Evolutionary conservation across 2,888 invertebrate species (phyloP).

Genomic region (Odiellus spinosus): DNA sequence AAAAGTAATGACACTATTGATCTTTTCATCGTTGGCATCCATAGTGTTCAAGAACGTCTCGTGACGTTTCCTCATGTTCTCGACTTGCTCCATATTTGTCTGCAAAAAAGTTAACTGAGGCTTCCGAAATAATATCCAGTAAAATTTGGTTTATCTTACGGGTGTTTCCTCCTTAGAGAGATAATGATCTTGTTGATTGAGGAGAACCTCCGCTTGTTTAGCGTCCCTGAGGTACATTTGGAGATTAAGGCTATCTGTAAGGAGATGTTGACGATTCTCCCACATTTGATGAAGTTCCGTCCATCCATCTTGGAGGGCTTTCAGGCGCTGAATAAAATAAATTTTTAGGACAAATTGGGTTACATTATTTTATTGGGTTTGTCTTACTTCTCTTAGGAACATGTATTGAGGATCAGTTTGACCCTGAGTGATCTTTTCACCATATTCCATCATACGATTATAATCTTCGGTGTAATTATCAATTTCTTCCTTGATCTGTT

Average conservation of each 20-base stretch:
- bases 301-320: slow-evolving; percentile 98
- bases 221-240: slow-evolving; percentile 94
- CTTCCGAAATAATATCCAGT: not conserved
- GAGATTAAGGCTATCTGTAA: slow-evolving; percentile 85
- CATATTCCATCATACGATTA: slow-evolving; percentile 98
- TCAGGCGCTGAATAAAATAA: slow-evolving; percentile 46
- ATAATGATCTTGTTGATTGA: slow-evolving; percentile 96
- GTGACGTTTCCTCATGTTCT: slow-evolving; percentile 89
- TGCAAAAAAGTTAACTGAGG: slow-evolving; percentile 21
- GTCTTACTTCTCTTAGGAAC: slow-evolving; percentile 73
- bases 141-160: slow-evolving; percentile 31
- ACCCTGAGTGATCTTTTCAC: slow-evolving; percentile 80
- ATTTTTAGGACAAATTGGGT: too few species aligned
- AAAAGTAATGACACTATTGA: slow-evolving; percentile 88
- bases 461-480: slow-evolving; percentile 98
- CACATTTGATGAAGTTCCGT: slow-evolving; percentile 99
- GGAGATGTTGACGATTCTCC: slow-evolving; percentile 88
- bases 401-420: slow-evolving; percentile 97
- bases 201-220: slow-evolving; percentile 87
- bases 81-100: slow-evolving; percentile 85
- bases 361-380: too few species aligned
- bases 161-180: slow-evolving; percentile 93
- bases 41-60: slow-evolving; percentile 98
- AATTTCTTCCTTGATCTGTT: slow-evolving; percentile 96
- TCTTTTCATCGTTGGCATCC: slow-evolving; percentile 99